Evolutionary conservation across 2,113 vertebrate genomes (phyloP).

Genomic region (Stegastes partitus): DNA sequence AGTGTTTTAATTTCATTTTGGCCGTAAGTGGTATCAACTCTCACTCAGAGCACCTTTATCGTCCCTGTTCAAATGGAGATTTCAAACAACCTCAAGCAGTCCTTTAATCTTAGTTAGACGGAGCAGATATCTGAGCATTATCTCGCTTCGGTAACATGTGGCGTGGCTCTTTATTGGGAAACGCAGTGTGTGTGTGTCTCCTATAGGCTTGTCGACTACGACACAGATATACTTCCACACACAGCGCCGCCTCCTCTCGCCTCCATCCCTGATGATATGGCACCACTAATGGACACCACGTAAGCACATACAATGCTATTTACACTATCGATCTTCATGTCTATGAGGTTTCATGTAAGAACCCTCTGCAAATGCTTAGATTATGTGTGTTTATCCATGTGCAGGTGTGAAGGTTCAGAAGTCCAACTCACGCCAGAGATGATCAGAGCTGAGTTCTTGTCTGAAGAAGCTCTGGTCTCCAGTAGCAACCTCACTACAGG

Average conservation of each 20-base stretch:
- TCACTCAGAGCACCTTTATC: constrained; percentile 30
- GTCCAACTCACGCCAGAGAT: constrained; percentile 88
- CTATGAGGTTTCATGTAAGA: not conserved
- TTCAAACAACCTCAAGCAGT: constrained; percentile 35
- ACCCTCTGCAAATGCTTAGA: not conserved
- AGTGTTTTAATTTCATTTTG: constrained; percentile 14
- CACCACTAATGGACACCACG: constrained; percentile 41
- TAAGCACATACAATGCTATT: constrained; percentile 44
- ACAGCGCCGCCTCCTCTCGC: constrained; percentile 46
- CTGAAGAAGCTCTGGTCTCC: constrained; percentile 34
- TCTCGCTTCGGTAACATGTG: constrained; percentile 20
- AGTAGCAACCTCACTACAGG: constrained; percentile 34
- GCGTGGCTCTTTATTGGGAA: constrained; percentile 28
- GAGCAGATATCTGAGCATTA: constrained; percentile 21
- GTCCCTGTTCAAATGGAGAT: constrained; percentile 34
- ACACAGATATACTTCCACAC: constrained; percentile 62
- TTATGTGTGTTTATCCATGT: not conserved
- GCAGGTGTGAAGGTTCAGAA: constrained; percentile 67
- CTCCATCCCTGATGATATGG: constrained; percentile 43
- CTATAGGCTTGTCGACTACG: constrained; percentile 64
- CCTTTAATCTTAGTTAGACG: constrained; percentile 46
- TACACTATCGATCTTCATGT: not conserved
- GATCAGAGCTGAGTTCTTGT: constrained; percentile 88
- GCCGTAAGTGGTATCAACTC: constrained; percentile 16
- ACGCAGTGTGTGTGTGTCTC: constrained; percentile 55